Percentiles rank a stretch among this genome's conserved stretches.
phyloP scores from a whole-genome alignment of 2,113 vertebrate species.

The Eudyptes chrysolophus region DNA sequence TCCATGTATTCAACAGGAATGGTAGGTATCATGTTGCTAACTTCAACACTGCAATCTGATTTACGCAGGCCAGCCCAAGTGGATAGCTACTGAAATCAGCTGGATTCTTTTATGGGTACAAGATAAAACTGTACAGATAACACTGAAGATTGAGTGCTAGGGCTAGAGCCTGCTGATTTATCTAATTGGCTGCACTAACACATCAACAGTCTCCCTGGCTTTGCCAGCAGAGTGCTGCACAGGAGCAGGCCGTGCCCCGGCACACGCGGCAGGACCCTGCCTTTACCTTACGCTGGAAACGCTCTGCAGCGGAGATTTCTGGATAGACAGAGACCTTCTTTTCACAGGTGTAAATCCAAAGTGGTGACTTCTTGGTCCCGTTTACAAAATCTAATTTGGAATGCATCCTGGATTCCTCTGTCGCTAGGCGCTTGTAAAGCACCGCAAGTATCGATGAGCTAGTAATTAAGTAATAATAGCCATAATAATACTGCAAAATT shows the following conservation, averaged over 20 bases:
- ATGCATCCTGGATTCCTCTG: not conserved
- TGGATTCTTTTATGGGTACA: not conserved
- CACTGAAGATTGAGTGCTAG: not conserved
- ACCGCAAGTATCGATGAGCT: not conserved
- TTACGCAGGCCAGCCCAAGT: not conserved
- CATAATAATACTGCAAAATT: not conserved
- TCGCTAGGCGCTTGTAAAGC: not conserved
- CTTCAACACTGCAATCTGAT: conserved; percentile 3
- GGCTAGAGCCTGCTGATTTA: not conserved
- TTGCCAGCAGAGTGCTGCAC: not conserved
- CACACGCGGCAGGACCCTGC: not conserved
- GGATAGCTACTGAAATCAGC: conserved; percentile 29
- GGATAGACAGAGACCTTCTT: not conserved
- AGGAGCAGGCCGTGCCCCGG: not conserved
- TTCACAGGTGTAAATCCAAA: not conserved
- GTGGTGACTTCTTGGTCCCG: not conserved
- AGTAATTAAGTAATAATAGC: conserved; percentile 8
- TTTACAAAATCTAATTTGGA: not conserved
- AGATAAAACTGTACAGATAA: conserved; percentile 12
- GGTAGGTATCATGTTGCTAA: conserved; percentile 14
- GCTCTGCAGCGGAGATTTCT: not conserved
- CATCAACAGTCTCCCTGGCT: not conserved
- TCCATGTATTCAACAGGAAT: not conserved
- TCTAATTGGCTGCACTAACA: not conserved
- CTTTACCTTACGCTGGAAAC: not conserved